Percentiles rank a stretch among this genome's conserved stretches.
Conservation (phyloP, 2,888 invertebrate species). For the Parnassius smintheus region DNA sequence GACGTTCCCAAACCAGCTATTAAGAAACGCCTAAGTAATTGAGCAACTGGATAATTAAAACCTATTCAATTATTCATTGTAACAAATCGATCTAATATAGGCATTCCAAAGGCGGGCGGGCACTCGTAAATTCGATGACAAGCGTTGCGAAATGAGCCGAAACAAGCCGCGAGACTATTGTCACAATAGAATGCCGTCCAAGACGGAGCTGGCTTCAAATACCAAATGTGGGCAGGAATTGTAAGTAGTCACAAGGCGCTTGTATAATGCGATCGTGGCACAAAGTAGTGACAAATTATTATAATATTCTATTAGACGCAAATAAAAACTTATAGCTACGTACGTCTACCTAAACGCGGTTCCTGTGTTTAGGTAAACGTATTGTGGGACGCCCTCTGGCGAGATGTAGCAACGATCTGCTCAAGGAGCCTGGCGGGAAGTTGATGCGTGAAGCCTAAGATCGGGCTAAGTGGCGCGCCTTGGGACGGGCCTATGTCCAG, state of each 20-base stretch:
- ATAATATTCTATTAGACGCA: background rate
- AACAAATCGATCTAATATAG: constrained; percentile 22
- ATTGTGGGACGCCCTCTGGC: no score
- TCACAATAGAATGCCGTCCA: constrained; percentile 43
- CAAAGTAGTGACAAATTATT: background rate
- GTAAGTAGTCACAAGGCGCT: constrained; percentile 28
- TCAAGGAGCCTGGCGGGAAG: no score
- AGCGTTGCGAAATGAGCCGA: constrained; percentile 37
- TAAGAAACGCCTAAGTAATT: constrained; percentile 9
- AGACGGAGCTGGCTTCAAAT: constrained; percentile 41
- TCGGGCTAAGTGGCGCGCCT: no score
- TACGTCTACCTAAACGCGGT: no score
- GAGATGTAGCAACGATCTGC: no score
- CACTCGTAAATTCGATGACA: constrained; percentile 39
- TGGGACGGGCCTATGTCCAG: no score
- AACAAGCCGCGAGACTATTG: constrained; percentile 36
- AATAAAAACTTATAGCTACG: no score
- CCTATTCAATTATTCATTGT: constrained; percentile 26
- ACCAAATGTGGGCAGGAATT: constrained; percentile 46
- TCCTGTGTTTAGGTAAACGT: no score
- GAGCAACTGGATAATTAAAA: constrained; percentile 22
- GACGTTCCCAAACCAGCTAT: no score
- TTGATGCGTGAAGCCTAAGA: no score
- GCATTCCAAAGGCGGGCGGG: constrained; percentile 31
- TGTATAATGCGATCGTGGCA: constrained; percentile 23